Percentiles rank a stretch among this genome's conserved stretches.
Conservation (phyloP, 2,797 vertebrate species). For the Cygnus olor region DNA sequence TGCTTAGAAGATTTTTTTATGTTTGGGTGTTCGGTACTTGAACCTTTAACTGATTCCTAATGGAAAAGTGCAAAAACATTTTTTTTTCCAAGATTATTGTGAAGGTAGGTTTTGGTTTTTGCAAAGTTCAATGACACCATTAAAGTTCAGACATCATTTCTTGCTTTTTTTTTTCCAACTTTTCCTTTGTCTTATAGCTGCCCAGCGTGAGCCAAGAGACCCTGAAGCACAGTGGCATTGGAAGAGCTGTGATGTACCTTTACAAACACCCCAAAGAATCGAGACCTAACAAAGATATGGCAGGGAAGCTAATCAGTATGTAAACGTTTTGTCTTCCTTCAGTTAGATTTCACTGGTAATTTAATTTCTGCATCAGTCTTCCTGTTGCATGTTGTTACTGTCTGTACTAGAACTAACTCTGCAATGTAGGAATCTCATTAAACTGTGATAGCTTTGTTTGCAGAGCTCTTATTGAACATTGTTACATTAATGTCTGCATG, state of each 20-base stretch:
- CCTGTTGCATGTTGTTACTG: rapidly evolving
- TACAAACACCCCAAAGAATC: slow-evolving; percentile 99
- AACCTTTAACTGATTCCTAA: not conserved
- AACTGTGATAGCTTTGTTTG: not conserved
- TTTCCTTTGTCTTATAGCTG: slow-evolving; percentile 79
- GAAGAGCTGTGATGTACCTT: slow-evolving; percentile 96
- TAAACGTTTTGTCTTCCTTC: not conserved
- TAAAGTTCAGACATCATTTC: not conserved
- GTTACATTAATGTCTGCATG: not conserved
- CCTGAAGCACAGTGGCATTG: slow-evolving; percentile 97
- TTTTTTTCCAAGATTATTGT: not conserved
- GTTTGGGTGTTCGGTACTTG: not conserved
- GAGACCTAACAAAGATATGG: slow-evolving; percentile 93
- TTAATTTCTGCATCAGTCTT: not conserved
- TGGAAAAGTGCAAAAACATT: not conserved
- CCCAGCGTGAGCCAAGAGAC: slow-evolving; percentile 98
- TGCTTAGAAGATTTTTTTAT: not conserved
- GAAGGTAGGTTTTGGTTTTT: not conserved
- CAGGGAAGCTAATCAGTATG: slow-evolving; percentile 97
- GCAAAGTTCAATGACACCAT: not conserved
- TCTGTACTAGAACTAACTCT: not conserved
- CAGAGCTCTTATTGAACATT: not conserved
- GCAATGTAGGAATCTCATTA: not conserved
- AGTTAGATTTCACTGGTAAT: not conserved
- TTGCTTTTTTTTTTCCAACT: not conserved